phyloP scores from a whole-genome alignment of 2,888 invertebrate genomes.

The Nemoura dubitans region DNA sequence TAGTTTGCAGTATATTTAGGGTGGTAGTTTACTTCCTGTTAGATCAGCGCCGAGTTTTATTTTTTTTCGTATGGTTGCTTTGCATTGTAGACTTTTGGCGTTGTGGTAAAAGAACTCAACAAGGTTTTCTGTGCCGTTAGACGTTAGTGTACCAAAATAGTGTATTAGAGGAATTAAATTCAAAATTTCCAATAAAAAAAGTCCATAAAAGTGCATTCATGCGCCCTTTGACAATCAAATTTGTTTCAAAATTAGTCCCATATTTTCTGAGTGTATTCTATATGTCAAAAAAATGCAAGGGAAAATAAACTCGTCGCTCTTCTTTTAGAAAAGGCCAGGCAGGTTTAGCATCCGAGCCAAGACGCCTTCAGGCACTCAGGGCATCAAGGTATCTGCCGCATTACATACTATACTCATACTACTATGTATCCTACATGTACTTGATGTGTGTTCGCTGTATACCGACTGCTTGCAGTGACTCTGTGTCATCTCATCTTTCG shows the following conservation, averaged over 20 bases:
- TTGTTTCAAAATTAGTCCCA: background rate
- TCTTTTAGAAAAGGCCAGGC: slow-evolving; percentile 68
- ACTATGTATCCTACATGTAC: background rate
- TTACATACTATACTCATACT: background rate
- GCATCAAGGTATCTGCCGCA: slow-evolving; percentile 59
- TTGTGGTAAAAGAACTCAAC: background rate
- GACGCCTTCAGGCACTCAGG: slow-evolving; percentile 62
- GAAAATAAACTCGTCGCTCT: slow-evolving; percentile 43
- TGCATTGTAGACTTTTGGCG: background rate
- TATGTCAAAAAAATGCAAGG: background rate
- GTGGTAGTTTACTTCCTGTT: background rate
- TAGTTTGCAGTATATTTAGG: too few relatives aligned
- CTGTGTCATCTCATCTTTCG: background rate
- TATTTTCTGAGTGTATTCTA: background rate
- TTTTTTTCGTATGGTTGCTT: background rate
- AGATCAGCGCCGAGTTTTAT: slow-evolving; percentile 3
- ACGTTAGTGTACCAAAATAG: background rate
- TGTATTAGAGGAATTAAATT: background rate
- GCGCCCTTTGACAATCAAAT: background rate
- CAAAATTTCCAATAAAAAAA: background rate
- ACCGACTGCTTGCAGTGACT: background rate
- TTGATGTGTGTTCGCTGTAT: background rate
- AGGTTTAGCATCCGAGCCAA: slow-evolving; percentile 67
- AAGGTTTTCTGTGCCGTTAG: background rate
- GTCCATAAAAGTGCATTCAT: background rate